Evolutionary conservation across 1,140 invertebrate genomes (phyloP).

Genomic region (Drosophila lowei): DNA sequence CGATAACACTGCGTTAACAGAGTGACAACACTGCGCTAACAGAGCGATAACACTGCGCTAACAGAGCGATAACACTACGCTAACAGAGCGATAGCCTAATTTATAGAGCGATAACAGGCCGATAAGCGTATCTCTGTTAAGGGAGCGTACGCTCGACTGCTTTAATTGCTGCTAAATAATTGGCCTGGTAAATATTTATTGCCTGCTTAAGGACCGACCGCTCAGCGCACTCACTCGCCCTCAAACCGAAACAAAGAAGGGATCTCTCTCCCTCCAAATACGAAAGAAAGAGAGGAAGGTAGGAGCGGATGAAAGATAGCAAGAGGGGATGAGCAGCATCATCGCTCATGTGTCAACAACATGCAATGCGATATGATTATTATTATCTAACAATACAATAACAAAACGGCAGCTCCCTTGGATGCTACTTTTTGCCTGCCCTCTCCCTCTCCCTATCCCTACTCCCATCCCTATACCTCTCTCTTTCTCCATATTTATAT

Average conservation of each 20-base stretch:
- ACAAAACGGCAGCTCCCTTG: constrained; percentile 49
- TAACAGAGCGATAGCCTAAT: not conserved
- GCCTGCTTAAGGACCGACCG: constrained; percentile 51
- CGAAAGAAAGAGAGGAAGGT: constrained; percentile 3
- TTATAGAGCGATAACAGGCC: constrained; percentile 2
- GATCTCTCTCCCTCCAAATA: constrained; percentile 8
- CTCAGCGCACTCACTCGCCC: constrained; percentile 13
- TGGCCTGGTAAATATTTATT: constrained; percentile 63
- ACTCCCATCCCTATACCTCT: not conserved
- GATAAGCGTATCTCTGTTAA: constrained; percentile 26
- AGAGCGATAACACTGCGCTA: constrained; percentile 7
- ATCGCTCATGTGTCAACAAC: constrained; percentile 81
- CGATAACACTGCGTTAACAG: constrained; percentile 1
- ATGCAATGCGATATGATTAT: constrained; percentile 81
- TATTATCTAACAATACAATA: constrained; percentile 81
- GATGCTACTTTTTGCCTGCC: constrained; percentile 74
- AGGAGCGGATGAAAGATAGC: constrained; percentile 30
- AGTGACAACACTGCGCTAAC: constrained; percentile 17
- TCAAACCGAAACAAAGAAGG: constrained; percentile 16
- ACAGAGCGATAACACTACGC: not conserved
- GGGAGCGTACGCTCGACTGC: constrained; percentile 14
- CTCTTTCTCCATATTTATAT: not conserved
- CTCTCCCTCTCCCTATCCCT: constrained; percentile 23
- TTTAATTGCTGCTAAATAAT: constrained; percentile 67
- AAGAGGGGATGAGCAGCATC: constrained; percentile 64